phyloP scores from a whole-genome alignment of 2,113 vertebrate genomes.

The Amazona vittata region DNA sequence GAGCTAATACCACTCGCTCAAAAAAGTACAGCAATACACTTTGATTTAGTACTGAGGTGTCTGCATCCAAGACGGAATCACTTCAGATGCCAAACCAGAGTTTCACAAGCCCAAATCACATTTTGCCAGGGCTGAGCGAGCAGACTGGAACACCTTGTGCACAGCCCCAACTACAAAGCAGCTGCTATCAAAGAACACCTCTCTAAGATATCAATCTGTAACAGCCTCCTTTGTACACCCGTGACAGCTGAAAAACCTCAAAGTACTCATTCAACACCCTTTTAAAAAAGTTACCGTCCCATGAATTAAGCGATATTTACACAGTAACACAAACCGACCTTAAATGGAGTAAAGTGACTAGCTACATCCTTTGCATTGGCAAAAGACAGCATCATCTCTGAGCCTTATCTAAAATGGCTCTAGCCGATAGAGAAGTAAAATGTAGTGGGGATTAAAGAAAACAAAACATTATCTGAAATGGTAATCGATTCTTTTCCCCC shows the following conservation, averaged over 20 bases:
- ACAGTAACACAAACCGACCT: background rate
- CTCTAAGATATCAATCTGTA: background rate
- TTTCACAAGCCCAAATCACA: background rate
- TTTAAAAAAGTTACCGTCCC: background rate
- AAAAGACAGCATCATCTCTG: background rate
- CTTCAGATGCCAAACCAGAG: background rate
- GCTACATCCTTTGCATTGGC: background rate
- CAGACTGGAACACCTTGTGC: background rate
- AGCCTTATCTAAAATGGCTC: constrained; percentile 7
- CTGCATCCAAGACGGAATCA: background rate
- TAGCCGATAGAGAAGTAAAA: background rate
- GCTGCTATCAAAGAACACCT: background rate
- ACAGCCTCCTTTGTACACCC: background rate
- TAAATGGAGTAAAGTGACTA: background rate
- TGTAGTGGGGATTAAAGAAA: background rate
- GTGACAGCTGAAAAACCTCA: background rate
- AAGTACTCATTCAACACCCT: background rate
- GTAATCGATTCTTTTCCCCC: fast-evolving
- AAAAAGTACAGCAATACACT: background rate
- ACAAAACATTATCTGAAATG: background rate
- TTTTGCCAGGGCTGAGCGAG: background rate
- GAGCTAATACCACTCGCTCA: background rate
- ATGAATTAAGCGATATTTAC: background rate
- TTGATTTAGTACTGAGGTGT: background rate
- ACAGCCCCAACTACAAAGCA: background rate